These are phyloP conservation scores for Pluvialis apricaria DNA, from an alignment of 2,113 vertebrate genomes.

Conservation along the genomic window DNA sequence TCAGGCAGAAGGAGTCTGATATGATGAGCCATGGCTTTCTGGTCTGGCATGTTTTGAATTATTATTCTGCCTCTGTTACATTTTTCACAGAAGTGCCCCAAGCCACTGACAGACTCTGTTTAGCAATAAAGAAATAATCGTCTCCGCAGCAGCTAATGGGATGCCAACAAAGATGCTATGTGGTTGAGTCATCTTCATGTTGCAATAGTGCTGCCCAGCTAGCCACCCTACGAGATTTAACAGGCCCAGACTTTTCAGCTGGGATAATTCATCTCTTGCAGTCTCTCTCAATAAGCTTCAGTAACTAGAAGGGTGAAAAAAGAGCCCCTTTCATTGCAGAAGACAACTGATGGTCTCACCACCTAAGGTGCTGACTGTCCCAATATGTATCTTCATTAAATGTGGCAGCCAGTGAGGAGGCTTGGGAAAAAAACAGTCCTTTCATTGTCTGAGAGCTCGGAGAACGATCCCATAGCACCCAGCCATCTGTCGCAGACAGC, in stretches of 20 bases:
- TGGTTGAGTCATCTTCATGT: slow-evolving; percentile 11
- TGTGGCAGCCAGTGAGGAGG: slow-evolving; percentile 7
- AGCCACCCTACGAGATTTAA: slow-evolving; percentile 1
- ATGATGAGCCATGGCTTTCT: not conserved
- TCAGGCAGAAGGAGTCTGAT: slow-evolving; percentile 9
- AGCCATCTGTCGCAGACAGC: not conserved
- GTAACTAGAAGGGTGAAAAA: slow-evolving; percentile 6
- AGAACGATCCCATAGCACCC: not conserved
- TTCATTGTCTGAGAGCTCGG: not conserved
- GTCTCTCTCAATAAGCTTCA: slow-evolving; percentile 27
- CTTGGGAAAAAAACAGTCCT: not conserved
- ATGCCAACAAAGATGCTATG: slow-evolving; percentile 39
- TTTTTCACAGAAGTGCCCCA: slow-evolving; percentile 45
- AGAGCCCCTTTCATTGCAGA: slow-evolving; percentile 38
- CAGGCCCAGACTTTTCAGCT: slow-evolving; percentile 40
- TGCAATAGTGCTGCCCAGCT: slow-evolving; percentile 43
- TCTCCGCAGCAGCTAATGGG: slow-evolving; percentile 38
- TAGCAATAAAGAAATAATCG: slow-evolving; percentile 21
- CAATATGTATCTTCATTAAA: slow-evolving; percentile 32
- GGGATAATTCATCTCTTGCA: slow-evolving; percentile 34
- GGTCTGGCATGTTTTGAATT: slow-evolving; percentile 44
- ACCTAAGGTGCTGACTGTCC: slow-evolving; percentile 44
- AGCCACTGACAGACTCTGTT: slow-evolving; percentile 48
- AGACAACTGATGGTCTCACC: slow-evolving; percentile 45
- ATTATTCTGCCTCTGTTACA: not conserved